Evolutionary conservation across 2,797 vertebrate genomes (phyloP), one percentile per base, ranked within the genome.

Genomic region (Natrix natrix): DNA sequence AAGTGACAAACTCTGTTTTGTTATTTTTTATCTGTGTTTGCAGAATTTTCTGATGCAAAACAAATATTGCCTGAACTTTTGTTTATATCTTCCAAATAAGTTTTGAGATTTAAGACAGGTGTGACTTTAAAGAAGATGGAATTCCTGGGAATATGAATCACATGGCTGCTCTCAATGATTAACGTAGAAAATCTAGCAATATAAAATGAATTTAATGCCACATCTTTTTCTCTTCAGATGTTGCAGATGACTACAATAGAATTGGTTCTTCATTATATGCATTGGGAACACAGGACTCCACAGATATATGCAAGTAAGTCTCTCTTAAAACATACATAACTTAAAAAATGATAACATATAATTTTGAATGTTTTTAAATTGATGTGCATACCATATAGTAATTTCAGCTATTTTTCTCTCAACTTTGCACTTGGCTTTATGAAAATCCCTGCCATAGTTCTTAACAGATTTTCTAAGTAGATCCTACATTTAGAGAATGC

Each of bases 231-330:
- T 93, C 86, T 94, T 37, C 95, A 99, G 99, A 98, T 97, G 98
- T 98, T 96, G 98, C 99, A 11, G 99, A 99, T 90, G 99, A 99
- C 97, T 99, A 99, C 97, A 99, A 99, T 98, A 99, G 99, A 98
- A 99, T 99, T 97, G 98, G 99, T 93, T 99, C 99, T 94, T 99
- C 98, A 16, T 97, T 99, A 90, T 99, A 99, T 97, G 97, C 98
- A 14, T 97, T 99, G 97, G 99, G 99, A 97, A 99, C 99, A 0
- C 99, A 99, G 97, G 99, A 99, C 97, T 99, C 99, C 94, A 99
- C 99, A 90, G 99, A 99, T 95, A 98, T 99, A 97, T 99, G 99
- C 99, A 99, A 99, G 98, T 98, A 98, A 98, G 98, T 96, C 91
- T 94, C 8, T 94, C 95, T 90, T 92, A 37, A 94, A 63, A 48